Conservation (phyloP, 2,888 invertebrate genomes). For the Macropis europaea region DNA sequence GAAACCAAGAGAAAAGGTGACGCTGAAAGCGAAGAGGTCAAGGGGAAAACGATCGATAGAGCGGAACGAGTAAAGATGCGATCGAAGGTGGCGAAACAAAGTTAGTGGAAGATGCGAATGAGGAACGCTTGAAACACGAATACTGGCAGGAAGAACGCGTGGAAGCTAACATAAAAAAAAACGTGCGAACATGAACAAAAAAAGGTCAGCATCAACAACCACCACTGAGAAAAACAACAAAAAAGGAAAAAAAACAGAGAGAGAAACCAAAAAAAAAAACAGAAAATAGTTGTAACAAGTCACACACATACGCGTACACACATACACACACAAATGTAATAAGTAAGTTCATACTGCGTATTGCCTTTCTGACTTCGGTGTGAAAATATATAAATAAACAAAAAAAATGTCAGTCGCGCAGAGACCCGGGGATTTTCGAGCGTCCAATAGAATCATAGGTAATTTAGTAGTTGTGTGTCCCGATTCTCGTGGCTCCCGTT, state of each 20-base stretch:
- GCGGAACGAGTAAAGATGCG: neutral
- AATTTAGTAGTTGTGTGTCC: constrained; percentile 37
- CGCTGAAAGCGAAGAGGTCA: constrained; percentile 22
- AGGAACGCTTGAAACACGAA: neutral
- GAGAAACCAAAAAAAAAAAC: constrained; percentile 9
- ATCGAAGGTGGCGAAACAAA: constrained; percentile 1
- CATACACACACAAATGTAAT: constrained; percentile 75
- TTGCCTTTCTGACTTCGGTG: constrained; percentile 80
- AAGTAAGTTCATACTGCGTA: constrained; percentile 80
- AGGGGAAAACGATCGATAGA: constrained; percentile 26
- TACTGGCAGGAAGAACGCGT: constrained; percentile 29
- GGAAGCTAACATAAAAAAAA: constrained; percentile 17
- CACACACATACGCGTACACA: constrained; percentile 71
- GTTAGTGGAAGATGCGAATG: constrained; percentile 4
- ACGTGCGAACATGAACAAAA: neutral
- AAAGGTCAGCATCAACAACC: constrained; percentile 9
- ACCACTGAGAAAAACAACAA: neutral
- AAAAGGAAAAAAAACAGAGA: neutral
- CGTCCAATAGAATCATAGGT: constrained; percentile 37
- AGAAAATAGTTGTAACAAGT: constrained; percentile 66
- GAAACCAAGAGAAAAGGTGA: neutral
- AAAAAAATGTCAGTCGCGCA: constrained; percentile 72
- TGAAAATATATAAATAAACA: constrained; percentile 74
- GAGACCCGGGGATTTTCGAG: constrained; percentile 63
- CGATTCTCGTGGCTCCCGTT: constrained; percentile 33